phyloP scores from a whole-genome alignment of 2,888 invertebrate genomes.

The Noctua fimbriata region DNA sequence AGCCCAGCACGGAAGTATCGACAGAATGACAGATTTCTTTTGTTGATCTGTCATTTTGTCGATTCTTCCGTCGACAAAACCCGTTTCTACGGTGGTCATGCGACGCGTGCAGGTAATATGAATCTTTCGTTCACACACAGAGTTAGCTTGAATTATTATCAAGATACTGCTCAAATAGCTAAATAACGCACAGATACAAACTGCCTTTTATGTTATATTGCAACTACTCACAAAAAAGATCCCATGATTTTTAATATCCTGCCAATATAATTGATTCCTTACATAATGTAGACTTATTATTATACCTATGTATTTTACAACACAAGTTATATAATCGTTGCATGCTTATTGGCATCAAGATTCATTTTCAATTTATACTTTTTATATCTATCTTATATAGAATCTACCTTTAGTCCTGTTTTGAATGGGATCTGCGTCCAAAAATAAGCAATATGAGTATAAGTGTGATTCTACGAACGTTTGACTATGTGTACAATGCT shows the following conservation, averaged over 20 bases:
- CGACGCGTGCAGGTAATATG: no score
- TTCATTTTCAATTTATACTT: constrained; percentile 6
- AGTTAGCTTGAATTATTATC: not conserved
- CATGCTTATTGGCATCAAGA: constrained; percentile 37
- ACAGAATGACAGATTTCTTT: no score
- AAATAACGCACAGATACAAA: constrained; percentile 26
- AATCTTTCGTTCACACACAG: not conserved
- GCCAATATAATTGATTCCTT: constrained; percentile 16
- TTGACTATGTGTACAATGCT: constrained; percentile 68
- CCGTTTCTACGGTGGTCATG: no score
- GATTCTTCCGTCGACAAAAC: no score
- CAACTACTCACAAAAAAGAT: not conserved
- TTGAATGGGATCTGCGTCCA: constrained; percentile 53
- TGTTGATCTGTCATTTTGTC: no score
- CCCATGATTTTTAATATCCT: constrained; percentile 15
- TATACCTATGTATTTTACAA: constrained; percentile 3
- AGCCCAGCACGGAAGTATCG: no score
- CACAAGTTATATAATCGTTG: constrained; percentile 2
- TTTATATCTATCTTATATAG: not conserved
- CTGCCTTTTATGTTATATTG: not conserved
- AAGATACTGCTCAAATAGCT: constrained; percentile 16
- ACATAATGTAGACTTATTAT: not conserved
- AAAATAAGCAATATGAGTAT: constrained; percentile 58
- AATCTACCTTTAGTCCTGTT: constrained; percentile 35
- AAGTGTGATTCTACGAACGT: constrained; percentile 46